Evolutionary conservation across 2,113 vertebrate genomes (phyloP).

Genomic region (Dissostichus mawsoni): DNA sequence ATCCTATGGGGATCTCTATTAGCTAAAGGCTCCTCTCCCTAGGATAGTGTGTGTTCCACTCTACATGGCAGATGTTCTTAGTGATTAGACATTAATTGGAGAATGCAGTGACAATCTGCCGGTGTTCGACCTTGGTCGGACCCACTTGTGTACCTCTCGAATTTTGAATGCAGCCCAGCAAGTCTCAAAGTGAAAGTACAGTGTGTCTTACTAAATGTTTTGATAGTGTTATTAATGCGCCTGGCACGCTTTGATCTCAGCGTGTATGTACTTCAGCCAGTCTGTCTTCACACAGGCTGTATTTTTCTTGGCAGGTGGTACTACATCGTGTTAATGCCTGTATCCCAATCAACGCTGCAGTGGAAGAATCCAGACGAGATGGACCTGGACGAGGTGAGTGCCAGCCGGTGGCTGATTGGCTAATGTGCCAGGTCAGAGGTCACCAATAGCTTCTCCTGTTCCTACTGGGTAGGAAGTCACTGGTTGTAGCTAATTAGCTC

Average conservation of each 20-base stretch:
- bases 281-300: constrained; percentile 48
- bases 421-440: constrained; percentile 62
- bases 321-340: constrained; percentile 95
- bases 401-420: constrained; percentile 60
- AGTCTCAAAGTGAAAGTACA: constrained; percentile 15
- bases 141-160: constrained; percentile 40
- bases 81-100: constrained; percentile 78
- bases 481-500: constrained; percentile 70
- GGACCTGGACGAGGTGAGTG: constrained; percentile 92
- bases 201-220: constrained; percentile 41
- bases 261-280: constrained; percentile 1
- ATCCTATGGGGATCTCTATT: constrained; percentile 63
- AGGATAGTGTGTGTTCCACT: constrained; percentile 74
- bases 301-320: constrained; percentile 89
- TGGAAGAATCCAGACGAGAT: constrained; percentile 95
- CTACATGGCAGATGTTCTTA: constrained; percentile 75
- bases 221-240: constrained; percentile 37
- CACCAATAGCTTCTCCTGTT: constrained; percentile 43
- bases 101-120: constrained; percentile 68
- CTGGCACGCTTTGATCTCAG: constrained; percentile 46
- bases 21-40: constrained; percentile 59
- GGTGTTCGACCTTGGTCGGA: constrained; percentile 63
- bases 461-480: constrained; percentile 66
- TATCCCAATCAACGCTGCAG: constrained; percentile 79
- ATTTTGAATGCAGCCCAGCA: constrained; percentile 52